These are phyloP conservation scores for Nesoenas mayeri DNA, from an alignment of 2,113 vertebrate genomes.

Conservation along the genomic window DNA sequence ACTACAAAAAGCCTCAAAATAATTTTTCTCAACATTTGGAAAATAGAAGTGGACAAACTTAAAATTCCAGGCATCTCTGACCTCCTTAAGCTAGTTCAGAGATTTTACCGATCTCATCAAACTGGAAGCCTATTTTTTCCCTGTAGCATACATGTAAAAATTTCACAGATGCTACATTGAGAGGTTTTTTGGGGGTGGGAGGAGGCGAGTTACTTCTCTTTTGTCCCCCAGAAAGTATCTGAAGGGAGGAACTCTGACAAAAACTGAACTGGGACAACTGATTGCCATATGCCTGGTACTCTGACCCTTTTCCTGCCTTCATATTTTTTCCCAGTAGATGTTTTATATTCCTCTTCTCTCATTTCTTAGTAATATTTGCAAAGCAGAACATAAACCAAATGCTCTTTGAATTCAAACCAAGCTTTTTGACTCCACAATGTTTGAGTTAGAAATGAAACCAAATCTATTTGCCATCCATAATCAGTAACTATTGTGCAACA, in stretches of 20 bases:
- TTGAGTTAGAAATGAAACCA: conserved; percentile 33
- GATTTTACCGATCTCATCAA: neutral
- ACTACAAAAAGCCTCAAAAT: neutral
- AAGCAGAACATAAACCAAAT: conserved; percentile 54
- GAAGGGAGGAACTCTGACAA: neutral
- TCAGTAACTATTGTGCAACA: conserved; percentile 1
- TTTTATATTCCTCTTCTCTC: conserved; percentile 34
- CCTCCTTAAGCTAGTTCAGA: neutral
- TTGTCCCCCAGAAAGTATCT: neutral
- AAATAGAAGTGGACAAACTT: neutral
- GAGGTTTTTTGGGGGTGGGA: rapidly evolving
- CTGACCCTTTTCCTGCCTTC: neutral
- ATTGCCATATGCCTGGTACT: neutral
- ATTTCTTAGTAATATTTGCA: conserved; percentile 50
- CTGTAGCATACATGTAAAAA: neutral
- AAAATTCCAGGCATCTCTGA: neutral
- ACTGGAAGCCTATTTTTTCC: neutral
- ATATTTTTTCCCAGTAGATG: neutral
- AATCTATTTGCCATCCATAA: conserved; percentile 32
- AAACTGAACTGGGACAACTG: neutral
- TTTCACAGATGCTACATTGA: neutral
- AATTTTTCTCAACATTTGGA: neutral
- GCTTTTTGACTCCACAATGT: conserved; percentile 13
- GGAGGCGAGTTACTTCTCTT: neutral
- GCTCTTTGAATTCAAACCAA: conserved; percentile 48